Conservation (phyloP, 92 coral and sea anemone species). For the Parazoanthus darwini region DNA sequence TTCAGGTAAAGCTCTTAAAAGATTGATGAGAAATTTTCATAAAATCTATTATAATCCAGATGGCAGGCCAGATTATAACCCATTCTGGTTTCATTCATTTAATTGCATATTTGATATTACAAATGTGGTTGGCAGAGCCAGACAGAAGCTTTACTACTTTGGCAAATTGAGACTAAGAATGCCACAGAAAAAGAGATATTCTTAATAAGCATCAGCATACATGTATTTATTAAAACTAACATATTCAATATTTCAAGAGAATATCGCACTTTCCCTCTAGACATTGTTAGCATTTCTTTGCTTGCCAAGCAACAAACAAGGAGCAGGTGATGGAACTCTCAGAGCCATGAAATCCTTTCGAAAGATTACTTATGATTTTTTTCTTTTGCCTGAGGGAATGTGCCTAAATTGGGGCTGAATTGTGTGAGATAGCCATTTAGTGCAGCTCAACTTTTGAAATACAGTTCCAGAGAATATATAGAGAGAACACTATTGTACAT, state of each 20-base stretch:
- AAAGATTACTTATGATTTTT: conserved; percentile 6
- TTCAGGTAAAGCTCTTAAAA: conserved; percentile 38
- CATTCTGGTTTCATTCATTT: conserved; percentile 44
- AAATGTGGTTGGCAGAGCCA: conserved; percentile 36
- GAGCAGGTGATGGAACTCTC: conserved; percentile 32
- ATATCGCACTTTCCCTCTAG: conserved; percentile 39
- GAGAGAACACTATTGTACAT: conserved; percentile 27
- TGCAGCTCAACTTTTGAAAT: conserved; percentile 31
- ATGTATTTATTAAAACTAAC: conserved; percentile 30
- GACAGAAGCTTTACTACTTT: conserved; percentile 29
- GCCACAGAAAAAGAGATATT: conserved; percentile 8
- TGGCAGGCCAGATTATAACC: conserved; percentile 45
- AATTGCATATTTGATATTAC: conserved; percentile 43
- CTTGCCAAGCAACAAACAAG: conserved; percentile 4
- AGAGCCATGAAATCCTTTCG: conserved; percentile 13
- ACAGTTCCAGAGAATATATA: conserved; percentile 18
- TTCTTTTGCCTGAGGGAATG: conserved; percentile 39
- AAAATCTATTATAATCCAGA: conserved; percentile 44
- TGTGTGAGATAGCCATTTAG: conserved; percentile 36
- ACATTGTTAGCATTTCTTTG: conserved; percentile 27
- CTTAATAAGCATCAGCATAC: conserved; percentile 11
- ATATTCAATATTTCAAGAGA: conserved; percentile 35
- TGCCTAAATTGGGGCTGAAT: conserved; percentile 31
- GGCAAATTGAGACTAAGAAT: conserved; percentile 9
- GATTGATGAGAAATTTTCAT: conserved; percentile 46